Percentiles rank a stretch among this genome's conserved stretches.
Conservation (phyloP, 1,140 invertebrate genomes). For the Heliothis subflexa region DNA sequence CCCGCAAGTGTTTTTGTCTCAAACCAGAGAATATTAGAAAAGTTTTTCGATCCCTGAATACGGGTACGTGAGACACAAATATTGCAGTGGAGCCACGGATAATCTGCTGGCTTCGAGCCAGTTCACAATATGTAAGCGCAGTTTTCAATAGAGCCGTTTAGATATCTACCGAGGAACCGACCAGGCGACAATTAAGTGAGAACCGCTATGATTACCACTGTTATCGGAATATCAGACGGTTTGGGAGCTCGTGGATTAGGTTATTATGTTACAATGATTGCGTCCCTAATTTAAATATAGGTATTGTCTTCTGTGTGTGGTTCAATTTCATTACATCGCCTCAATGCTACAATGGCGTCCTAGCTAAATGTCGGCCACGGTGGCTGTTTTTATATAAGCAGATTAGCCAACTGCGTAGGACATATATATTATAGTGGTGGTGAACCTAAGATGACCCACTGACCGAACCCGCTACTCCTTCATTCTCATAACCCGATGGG, state of each 20-base stretch:
- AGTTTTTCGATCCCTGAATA: constrained; percentile 81
- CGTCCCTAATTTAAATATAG: background rate
- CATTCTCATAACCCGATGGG: too few species aligned
- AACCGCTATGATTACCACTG: constrained; percentile 25
- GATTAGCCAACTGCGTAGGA: too few species aligned
- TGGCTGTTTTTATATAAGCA: too few species aligned
- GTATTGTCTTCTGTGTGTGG: too few species aligned
- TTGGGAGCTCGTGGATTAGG: background rate
- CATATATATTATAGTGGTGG: too few species aligned
- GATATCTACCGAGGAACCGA: constrained; percentile 56
- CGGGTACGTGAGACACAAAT: constrained; percentile 80
- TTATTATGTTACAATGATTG: background rate
- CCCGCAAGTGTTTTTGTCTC: constrained; percentile 62
- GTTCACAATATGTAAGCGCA: constrained; percentile 79
- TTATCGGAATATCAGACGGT: background rate
- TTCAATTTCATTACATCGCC: too few species aligned
- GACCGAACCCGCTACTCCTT: too few species aligned
- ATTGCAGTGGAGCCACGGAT: constrained; percentile 75
- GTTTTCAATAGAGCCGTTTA: constrained; percentile 81
- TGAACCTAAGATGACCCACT: too few species aligned
- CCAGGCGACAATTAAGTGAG: constrained; percentile 65
- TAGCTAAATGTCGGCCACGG: too few species aligned
- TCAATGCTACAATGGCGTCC: too few species aligned
- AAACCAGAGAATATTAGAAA: constrained; percentile 76
- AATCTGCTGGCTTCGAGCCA: constrained; percentile 77